These are phyloP conservation scores for Guaruba guarouba DNA, from an alignment of 2,113 vertebrate species.

Conservation along the genomic window DNA sequence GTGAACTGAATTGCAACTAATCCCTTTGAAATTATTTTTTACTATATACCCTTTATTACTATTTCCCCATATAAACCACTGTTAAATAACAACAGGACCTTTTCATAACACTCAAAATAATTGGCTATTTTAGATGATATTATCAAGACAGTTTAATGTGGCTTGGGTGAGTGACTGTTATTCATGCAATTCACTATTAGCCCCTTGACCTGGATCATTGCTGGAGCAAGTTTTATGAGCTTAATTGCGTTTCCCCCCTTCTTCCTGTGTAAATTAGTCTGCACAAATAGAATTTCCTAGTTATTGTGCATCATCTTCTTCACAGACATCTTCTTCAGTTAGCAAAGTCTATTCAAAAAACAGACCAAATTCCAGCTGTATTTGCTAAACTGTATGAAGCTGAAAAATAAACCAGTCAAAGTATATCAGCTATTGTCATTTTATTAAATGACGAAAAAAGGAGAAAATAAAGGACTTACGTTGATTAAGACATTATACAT, in stretches of 20 bases:
- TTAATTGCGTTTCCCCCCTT: constrained; percentile 30
- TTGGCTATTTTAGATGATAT: constrained; percentile 49
- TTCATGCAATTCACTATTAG: constrained; percentile 56
- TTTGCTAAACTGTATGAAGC: neutral
- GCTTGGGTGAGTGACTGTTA: constrained; percentile 48
- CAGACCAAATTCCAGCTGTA: neutral
- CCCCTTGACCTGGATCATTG: constrained; percentile 68
- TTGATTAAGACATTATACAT: neutral
- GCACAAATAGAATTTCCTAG: constrained; percentile 42
- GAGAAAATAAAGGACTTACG: neutral
- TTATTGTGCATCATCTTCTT: constrained; percentile 25
- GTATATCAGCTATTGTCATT: neutral
- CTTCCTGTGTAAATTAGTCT: constrained; percentile 50
- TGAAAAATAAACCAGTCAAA: neutral
- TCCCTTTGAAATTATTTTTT: constrained; percentile 21
- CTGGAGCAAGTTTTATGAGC: constrained; percentile 65
- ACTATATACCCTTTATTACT: neutral
- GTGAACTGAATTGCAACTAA: neutral
- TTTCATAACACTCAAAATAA: constrained; percentile 53
- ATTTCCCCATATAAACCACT: constrained; percentile 26
- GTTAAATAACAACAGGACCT: constrained; percentile 44
- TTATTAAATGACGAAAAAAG: neutral
- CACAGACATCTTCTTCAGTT: neutral
- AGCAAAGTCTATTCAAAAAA: neutral
- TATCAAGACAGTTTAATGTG: constrained; percentile 58